Percentiles rank a stretch among this genome's conserved stretches.
phyloP scores from a whole-genome alignment of 2,888 invertebrate species.

The Drosophila falleni region DNA sequence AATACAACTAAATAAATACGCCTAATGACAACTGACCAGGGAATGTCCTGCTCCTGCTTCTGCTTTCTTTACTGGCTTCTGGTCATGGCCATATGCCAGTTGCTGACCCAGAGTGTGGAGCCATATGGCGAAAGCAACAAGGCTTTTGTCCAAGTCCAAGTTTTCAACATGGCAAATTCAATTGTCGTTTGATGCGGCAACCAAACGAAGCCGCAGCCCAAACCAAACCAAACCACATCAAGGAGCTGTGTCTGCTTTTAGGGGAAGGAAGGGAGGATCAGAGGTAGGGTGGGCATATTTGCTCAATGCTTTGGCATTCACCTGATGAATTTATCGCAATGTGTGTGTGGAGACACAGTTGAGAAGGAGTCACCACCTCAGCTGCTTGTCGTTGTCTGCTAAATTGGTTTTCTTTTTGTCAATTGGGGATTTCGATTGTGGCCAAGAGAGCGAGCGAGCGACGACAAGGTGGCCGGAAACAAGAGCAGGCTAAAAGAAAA shows the following conservation, averaged over 20 bases:
- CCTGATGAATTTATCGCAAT: slow-evolving; percentile 84
- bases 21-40: slow-evolving; percentile 65
- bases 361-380: slow-evolving; percentile 8
- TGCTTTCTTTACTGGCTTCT: background rate
- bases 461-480: slow-evolving; percentile 53
- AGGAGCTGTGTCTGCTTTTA: slow-evolving; percentile 17
- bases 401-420: slow-evolving; percentile 85
- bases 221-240: slow-evolving; percentile 32
- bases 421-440: slow-evolving; percentile 84
- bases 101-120: slow-evolving; percentile 13
- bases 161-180: slow-evolving; percentile 83
- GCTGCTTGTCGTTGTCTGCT: slow-evolving; percentile 80
- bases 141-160: slow-evolving; percentile 62
- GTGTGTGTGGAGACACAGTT: slow-evolving; percentile 35
- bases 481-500: slow-evolving; percentile 23
- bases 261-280: background rate
- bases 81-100: slow-evolving; percentile 15
- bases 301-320: slow-evolving; percentile 79
- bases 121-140: slow-evolving; percentile 40
- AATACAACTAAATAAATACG: slow-evolving; percentile 81
- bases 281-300: slow-evolving; percentile 56
- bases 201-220: slow-evolving; percentile 44
- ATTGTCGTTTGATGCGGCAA: slow-evolving; percentile 82
- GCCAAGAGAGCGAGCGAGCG: slow-evolving; percentile 64
- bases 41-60: slow-evolving; percentile 44